Percentiles rank a stretch among this genome's conserved stretches.
Conservation (phyloP, 2,888 invertebrate genomes). For the Cecidostiba fungosa region DNA sequence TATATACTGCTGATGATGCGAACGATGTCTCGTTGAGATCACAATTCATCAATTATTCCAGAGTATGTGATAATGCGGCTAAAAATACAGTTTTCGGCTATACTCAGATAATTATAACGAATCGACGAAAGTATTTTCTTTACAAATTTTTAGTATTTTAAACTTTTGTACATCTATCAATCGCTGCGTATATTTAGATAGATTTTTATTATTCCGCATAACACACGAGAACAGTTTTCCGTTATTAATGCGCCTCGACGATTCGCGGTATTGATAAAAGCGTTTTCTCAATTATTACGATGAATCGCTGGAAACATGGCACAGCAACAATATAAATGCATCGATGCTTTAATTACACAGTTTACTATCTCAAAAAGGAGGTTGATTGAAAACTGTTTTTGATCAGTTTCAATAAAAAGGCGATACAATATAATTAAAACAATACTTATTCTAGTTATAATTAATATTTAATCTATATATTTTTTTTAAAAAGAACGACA, state of each 20-base stretch:
- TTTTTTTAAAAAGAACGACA: background rate
- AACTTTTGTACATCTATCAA: background rate
- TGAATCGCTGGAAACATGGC: background rate
- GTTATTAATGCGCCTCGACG: background rate
- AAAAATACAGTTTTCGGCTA: background rate
- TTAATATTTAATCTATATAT: background rate
- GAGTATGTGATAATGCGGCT: background rate
- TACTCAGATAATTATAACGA: background rate
- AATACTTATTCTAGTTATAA: background rate
- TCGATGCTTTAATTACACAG: background rate
- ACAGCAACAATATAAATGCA: background rate
- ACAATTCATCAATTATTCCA: background rate
- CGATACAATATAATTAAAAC: background rate
- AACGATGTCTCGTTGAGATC: background rate
- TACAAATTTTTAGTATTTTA: background rate
- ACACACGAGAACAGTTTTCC: background rate
- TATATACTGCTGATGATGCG: background rate
- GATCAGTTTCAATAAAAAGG: too few species aligned
- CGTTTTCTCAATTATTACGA: background rate
- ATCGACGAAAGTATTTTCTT: too few species aligned
- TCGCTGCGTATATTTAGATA: background rate
- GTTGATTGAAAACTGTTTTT: background rate
- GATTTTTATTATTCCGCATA: too few species aligned
- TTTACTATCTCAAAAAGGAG: background rate
- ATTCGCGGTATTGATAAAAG: conserved; percentile 4